Conservation (phyloP, 2,797 vertebrate genomes). For the Diplodus sargus region DNA sequence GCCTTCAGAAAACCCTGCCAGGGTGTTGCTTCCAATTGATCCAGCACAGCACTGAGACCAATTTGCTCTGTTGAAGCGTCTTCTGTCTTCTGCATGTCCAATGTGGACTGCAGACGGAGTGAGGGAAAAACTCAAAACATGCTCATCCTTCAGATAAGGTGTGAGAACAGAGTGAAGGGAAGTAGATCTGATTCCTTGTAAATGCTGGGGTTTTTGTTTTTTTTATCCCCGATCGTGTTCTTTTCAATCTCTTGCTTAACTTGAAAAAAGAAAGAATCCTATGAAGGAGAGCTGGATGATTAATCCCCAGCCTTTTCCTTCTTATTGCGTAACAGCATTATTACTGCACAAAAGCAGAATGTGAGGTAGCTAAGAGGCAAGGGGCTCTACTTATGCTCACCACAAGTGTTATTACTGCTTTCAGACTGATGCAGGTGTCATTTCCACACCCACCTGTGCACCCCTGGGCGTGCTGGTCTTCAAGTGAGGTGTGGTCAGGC, state of each 20-base stretch:
- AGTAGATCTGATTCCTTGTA: slow-evolving; percentile 4
- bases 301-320: background rate
- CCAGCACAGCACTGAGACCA: slow-evolving; percentile 37
- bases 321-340: background rate
- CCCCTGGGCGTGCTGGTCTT: too few relatives aligned
- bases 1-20: background rate
- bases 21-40: slow-evolving; percentile 31
- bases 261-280: background rate
- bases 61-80: slow-evolving; percentile 37
- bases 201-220: background rate
- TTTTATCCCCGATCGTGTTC: background rate
- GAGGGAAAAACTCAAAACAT: slow-evolving; percentile 5
- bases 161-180: background rate
- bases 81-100: slow-evolving; percentile 23
- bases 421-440: too few relatives aligned
- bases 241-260: slow-evolving; percentile 7
- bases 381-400: too few relatives aligned
- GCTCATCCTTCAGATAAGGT: background rate
- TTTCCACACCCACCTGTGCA: too few relatives aligned
- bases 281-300: background rate
- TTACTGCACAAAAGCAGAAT: background rate
- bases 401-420: too few relatives aligned
- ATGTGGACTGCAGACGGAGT: background rate
- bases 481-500: too few relatives aligned
- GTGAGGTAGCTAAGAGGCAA: background rate